A percentile compares a stretch with the other conserved stretches of the same genome.
These are phyloP conservation scores for Pyrochroa serraticornis DNA, from an alignment of 2,888 invertebrate species.

Conservation along the genomic window DNA sequence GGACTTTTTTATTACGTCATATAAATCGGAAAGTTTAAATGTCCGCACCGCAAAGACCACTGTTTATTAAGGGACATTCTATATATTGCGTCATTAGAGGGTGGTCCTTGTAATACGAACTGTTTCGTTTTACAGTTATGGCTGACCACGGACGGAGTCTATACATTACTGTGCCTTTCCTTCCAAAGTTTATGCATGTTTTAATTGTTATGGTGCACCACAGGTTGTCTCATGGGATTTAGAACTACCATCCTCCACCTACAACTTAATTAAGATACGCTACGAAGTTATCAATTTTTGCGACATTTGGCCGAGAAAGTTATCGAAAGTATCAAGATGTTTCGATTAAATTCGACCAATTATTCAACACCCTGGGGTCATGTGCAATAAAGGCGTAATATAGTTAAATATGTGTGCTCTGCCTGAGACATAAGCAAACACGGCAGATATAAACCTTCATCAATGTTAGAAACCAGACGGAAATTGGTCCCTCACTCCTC, in stretches of 20 bases:
- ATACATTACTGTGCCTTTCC: conserved; percentile 34
- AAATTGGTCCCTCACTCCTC: conserved; percentile 34
- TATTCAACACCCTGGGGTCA: not conserved
- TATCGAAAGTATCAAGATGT: too few relatives aligned
- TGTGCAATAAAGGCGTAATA: not conserved
- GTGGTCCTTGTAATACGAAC: conserved; percentile 31
- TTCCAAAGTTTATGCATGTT: conserved; percentile 34
- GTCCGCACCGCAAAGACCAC: conserved; percentile 12
- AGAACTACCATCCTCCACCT: too few relatives aligned
- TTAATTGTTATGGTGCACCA: conserved; percentile 35
- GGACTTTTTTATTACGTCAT: conserved; percentile 25
- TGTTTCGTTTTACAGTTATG: conserved; percentile 43
- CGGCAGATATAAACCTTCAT: conserved; percentile 20
- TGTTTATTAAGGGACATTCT: conserved; percentile 21
- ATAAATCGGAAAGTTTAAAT: conserved; percentile 17
- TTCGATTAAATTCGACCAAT: too few relatives aligned
- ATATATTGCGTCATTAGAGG: conserved; percentile 27
- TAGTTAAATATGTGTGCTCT: not conserved
- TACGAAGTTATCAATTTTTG: too few relatives aligned
- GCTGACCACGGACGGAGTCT: conserved; percentile 39
- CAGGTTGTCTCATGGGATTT: conserved; percentile 23
- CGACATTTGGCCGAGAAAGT: too few relatives aligned
- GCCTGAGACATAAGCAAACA: not conserved
- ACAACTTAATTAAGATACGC: too few relatives aligned
- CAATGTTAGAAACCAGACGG: conserved; percentile 30